Evolutionary conservation across 2,888 invertebrate species (phyloP), one percentile per base, ranked within the genome.

Genomic region (Noctua pronuba): DNA sequence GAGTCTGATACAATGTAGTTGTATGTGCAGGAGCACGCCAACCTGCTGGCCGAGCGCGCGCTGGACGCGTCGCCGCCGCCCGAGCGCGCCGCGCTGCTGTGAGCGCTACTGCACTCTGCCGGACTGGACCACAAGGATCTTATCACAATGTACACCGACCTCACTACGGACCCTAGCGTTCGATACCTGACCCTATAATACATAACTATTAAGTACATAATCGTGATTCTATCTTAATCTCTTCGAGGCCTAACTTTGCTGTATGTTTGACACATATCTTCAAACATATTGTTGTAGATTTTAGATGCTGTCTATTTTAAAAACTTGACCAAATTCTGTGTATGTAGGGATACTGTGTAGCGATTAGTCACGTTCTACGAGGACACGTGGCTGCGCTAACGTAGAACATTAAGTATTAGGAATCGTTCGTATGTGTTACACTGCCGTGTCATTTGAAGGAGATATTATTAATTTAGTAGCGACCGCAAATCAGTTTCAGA

Each of bases 61-160:
- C 79, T 13, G 10, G 86, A 31, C 68, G 60, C 75, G 41, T 84
- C 91, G 44, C 89, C 93, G 76, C 86, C 92, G 75, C 87, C 93
- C 73, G 95, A 95, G 91, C 92, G 93, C 70, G 94, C 94, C 82
- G 94, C 95, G 79, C 91, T 95, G 76, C 92, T 94, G 66, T 80
- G 80, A 68, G 35, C 49, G 49, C 49, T 7, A 2, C 49, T 46
- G 8, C 41, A 10, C 41, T 41, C 41, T 4, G 2, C 41, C 18
- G 46, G 18, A 46, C 46, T 46, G 46, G 46, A 46, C 46, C 46
- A 18, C n/a, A n/a, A n/a, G n/a, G n/a, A n/a, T n/a, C n/a, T n/a
- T n/a, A n/a, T n/a, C n/a, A n/a, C 44, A 11, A 46, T 46, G 44
- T 46, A 49, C 7, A 49, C 49, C 49, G 21, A 49, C 49, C 49